These are phyloP conservation scores for Tetrapedia diversipes DNA, from an alignment of 2,888 invertebrate genomes.

Conservation along the genomic window DNA sequence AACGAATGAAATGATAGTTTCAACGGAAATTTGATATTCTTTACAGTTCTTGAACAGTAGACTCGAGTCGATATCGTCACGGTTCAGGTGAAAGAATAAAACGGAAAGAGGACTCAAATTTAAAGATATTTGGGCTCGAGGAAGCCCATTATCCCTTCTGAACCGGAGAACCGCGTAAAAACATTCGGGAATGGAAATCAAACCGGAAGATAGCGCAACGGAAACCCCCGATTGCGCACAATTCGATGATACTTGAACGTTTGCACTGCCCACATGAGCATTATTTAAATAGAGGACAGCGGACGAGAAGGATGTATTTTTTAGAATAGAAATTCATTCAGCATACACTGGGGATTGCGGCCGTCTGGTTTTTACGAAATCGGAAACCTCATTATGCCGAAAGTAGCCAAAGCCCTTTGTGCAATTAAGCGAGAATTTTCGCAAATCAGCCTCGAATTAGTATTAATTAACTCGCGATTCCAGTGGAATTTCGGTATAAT, in stretches of 20 bases:
- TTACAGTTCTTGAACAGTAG: neutral
- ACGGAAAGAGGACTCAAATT: neutral
- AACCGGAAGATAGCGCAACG: slow-evolving; percentile 12
- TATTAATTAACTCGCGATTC: slow-evolving; percentile 51
- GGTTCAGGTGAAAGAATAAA: neutral
- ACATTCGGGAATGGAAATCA: slow-evolving; percentile 21
- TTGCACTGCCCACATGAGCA: neutral
- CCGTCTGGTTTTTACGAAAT: slow-evolving; percentile 22
- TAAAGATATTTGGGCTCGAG: slow-evolving; percentile 15
- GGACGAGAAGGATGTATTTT: slow-evolving; percentile 5
- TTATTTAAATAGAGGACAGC: slow-evolving; percentile 24
- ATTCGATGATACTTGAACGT: slow-evolving; percentile 1
- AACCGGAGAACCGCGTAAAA: slow-evolving; percentile 2
- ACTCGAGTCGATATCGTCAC: neutral
- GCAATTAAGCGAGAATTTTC: slow-evolving; percentile 59
- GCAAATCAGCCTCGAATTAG: slow-evolving; percentile 51
- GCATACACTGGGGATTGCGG: neutral
- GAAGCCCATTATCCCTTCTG: neutral
- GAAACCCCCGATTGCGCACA: neutral
- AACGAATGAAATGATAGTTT: neutral
- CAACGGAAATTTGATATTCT: neutral
- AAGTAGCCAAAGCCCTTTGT: slow-evolving; percentile 53
- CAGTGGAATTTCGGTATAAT: slow-evolving; percentile 39
- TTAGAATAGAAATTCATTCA: slow-evolving; percentile 41
- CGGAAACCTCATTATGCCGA: slow-evolving; percentile 34